These are phyloP conservation scores for Congeria kusceri DNA, from an alignment of 2,888 invertebrate species.

Conservation along the genomic window DNA sequence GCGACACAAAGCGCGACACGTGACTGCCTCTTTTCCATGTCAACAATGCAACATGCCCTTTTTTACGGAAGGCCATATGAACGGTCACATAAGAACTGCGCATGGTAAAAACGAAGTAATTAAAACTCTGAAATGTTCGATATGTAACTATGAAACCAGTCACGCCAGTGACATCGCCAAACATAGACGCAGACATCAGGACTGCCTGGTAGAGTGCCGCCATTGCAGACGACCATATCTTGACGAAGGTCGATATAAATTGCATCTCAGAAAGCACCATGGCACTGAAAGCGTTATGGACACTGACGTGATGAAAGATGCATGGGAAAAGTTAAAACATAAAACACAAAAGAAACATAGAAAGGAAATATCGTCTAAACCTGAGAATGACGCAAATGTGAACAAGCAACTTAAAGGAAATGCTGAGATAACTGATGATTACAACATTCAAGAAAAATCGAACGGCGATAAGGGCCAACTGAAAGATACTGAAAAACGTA, in stretches of 20 bases:
- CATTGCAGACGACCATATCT: background rate
- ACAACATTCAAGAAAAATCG: too few relatives aligned
- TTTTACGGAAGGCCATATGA: background rate
- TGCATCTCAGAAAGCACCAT: background rate
- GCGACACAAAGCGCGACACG: constrained; percentile 8
- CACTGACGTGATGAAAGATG: background rate
- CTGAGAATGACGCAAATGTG: background rate
- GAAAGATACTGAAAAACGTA: too few relatives aligned
- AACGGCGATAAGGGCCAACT: too few relatives aligned
- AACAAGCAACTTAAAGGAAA: too few relatives aligned
- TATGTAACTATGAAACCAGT: background rate
- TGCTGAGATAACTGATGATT: too few relatives aligned
- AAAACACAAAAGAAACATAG: background rate
- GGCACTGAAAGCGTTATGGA: background rate
- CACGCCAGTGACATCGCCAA: background rate
- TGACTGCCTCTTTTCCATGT: background rate
- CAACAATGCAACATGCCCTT: constrained; percentile 3
- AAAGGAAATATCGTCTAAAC: background rate
- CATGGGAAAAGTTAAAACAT: background rate
- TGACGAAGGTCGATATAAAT: background rate
- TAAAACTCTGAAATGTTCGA: background rate
- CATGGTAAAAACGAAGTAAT: background rate
- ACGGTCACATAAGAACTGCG: background rate
- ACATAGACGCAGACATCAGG: background rate
- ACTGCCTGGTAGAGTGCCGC: background rate